Conservation (phyloP, 2,797 vertebrate species). For the Pseudochirops corinnae region DNA sequence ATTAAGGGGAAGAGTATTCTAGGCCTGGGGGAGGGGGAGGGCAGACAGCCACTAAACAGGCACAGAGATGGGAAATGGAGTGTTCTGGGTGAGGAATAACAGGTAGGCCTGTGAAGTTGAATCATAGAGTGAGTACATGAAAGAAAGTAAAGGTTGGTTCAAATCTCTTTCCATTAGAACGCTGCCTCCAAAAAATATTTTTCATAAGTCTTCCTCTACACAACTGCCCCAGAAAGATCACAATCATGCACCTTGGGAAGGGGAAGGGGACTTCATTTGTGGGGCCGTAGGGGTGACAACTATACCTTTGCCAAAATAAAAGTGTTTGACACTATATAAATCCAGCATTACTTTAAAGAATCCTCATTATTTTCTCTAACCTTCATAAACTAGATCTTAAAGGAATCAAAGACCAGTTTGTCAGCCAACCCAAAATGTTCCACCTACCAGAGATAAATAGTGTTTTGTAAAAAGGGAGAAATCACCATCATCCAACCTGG, state of each 20-base stretch:
- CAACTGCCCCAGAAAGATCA: neutral
- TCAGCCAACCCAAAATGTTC: constrained; percentile 58
- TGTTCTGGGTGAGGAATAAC: neutral
- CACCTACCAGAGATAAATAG: constrained; percentile 69
- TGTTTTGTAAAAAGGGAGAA: constrained; percentile 56
- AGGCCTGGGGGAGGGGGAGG: neutral
- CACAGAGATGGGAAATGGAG: neutral
- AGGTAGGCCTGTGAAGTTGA: neutral
- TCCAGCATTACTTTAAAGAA: neutral
- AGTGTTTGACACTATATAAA: accelerated
- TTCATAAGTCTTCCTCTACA: neutral
- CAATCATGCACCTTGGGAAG: neutral
- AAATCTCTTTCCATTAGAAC: neutral
- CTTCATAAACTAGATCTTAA: neutral
- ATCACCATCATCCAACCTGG: constrained; percentile 47
- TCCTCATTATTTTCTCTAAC: neutral
- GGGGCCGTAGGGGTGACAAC: neutral
- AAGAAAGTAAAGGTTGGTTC: neutral
- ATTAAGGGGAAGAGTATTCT: neutral
- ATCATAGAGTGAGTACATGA: neutral
- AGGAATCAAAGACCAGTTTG: constrained; percentile 25
- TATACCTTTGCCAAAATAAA: accelerated
- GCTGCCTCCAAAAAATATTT: neutral
- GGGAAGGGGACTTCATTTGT: neutral
- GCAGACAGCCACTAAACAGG: neutral